Percentiles rank a stretch among this genome's conserved stretches.
These are phyloP conservation scores for Bubalus kerabau DNA, from an alignment of 2,113 vertebrate species.

Conservation along the genomic window DNA sequence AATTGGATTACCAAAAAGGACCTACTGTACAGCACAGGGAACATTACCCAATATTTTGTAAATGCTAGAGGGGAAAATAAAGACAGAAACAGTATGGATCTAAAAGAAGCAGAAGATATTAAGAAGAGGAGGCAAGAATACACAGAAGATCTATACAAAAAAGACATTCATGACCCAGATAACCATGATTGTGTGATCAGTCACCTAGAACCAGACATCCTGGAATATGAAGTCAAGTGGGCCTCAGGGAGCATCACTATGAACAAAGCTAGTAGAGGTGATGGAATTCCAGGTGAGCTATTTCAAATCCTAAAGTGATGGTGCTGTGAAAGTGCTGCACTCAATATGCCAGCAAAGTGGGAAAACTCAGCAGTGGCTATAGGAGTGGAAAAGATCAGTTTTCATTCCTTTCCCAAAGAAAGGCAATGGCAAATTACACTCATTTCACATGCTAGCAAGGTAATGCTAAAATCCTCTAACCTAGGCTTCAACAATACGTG, in stretches of 20 bases:
- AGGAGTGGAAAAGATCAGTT: background rate
- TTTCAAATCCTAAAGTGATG: background rate
- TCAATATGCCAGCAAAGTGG: background rate
- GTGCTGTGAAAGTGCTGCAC: background rate
- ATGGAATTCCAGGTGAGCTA: background rate
- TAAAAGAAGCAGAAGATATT: background rate
- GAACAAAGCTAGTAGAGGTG: background rate
- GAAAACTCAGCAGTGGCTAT: background rate
- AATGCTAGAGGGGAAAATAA: background rate
- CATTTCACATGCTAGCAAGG: background rate
- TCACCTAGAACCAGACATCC: background rate
- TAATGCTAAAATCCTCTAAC: background rate
- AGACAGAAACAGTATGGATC: background rate
- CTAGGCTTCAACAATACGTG: background rate
- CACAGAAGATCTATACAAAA: background rate
- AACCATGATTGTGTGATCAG: background rate
- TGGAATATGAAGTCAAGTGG: background rate
- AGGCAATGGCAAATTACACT: background rate
- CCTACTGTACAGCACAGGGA: background rate
- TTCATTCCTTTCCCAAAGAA: background rate
- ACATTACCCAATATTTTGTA: background rate
- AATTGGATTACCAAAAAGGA: background rate
- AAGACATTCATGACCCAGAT: background rate
- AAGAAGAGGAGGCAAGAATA: background rate
- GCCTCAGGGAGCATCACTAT: background rate